Conservation (phyloP, 2,888 invertebrate species). For the Ophion ventricosus region DNA sequence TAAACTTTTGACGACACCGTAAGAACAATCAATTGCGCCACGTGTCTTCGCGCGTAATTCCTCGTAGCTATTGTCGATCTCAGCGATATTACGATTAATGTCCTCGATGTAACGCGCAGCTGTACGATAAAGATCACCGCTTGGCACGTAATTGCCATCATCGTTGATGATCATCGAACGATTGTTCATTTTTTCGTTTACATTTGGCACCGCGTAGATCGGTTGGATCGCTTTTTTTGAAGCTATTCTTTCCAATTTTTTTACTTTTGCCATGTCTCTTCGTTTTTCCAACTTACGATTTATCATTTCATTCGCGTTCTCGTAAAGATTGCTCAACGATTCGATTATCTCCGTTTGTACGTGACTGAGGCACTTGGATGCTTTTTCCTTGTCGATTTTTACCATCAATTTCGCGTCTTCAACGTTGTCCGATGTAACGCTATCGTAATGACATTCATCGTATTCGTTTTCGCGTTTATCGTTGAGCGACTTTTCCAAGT, state of each 20-base stretch:
- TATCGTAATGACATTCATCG: constrained; percentile 71
- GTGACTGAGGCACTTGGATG: constrained; percentile 5
- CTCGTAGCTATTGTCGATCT: constrained; percentile 79
- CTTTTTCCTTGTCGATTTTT: constrained; percentile 39
- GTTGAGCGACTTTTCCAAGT: constrained; percentile 53
- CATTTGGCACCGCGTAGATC: constrained; percentile 77
- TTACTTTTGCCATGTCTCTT: constrained; percentile 20
- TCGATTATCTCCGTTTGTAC: constrained; percentile 33
- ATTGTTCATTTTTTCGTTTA: constrained; percentile 58
- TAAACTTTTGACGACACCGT: constrained; percentile 76
- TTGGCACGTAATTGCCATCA: constrained; percentile 79
- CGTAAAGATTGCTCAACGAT: constrained; percentile 58
- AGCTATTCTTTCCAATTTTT: no score
- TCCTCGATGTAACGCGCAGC: constrained; percentile 80
- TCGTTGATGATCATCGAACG: constrained; percentile 63
- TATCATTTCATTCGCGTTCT: constrained; percentile 49
- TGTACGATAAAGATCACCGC: constrained; percentile 78
- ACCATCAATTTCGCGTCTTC: constrained; percentile 27
- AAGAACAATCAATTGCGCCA: constrained; percentile 68
- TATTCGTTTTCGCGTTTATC: constrained; percentile 47
- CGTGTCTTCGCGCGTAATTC: constrained; percentile 70
- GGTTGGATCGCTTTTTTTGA: no score
- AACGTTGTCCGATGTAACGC: constrained; percentile 64
- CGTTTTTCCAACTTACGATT: constrained; percentile 28
- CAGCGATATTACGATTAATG: constrained; percentile 79